phyloP scores from a whole-genome alignment of 2,797 vertebrate species.

The Lithobates pipiens region DNA sequence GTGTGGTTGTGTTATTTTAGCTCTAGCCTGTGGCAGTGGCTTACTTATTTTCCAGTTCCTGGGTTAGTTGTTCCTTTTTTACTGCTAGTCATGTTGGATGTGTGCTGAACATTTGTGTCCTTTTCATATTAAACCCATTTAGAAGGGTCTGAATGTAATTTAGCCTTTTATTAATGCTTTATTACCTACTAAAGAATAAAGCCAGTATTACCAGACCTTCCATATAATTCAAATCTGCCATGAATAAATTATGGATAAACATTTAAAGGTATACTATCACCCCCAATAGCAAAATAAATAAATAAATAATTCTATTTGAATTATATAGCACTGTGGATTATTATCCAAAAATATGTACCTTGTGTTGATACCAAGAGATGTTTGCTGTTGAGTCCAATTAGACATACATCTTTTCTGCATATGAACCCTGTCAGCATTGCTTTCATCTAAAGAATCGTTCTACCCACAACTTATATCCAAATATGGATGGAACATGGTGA shows the following conservation, averaged over 20 bases:
- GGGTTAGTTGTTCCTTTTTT: background rate
- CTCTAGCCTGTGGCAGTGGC: conserved; percentile 18
- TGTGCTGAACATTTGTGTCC: conserved; percentile 38
- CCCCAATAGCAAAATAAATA: too few relatives aligned
- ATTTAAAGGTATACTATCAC: background rate
- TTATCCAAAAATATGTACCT: too few relatives aligned
- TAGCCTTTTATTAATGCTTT: background rate
- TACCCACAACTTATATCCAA: too few relatives aligned
- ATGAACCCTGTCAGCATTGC: too few relatives aligned
- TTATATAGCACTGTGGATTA: too few relatives aligned
- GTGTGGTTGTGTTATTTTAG: conserved; percentile 40
- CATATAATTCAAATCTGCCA: background rate
- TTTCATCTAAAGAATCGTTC: too few relatives aligned
- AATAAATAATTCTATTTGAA: too few relatives aligned
- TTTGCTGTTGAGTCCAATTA: too few relatives aligned
- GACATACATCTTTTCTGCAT: too few relatives aligned
- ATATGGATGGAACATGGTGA: too few relatives aligned
- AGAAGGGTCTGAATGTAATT: conserved; percentile 21
- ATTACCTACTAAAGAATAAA: background rate
- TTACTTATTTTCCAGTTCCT: background rate
- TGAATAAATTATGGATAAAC: background rate
- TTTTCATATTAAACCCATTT: conserved; percentile 34
- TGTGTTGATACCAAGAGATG: too few relatives aligned
- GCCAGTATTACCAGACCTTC: conserved; percentile 18
- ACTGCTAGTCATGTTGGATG: conserved; percentile 27